Base-by-base conservation (phyloP, 2,113 vertebrate species). In the Hemicordylus capensis region DNA sequence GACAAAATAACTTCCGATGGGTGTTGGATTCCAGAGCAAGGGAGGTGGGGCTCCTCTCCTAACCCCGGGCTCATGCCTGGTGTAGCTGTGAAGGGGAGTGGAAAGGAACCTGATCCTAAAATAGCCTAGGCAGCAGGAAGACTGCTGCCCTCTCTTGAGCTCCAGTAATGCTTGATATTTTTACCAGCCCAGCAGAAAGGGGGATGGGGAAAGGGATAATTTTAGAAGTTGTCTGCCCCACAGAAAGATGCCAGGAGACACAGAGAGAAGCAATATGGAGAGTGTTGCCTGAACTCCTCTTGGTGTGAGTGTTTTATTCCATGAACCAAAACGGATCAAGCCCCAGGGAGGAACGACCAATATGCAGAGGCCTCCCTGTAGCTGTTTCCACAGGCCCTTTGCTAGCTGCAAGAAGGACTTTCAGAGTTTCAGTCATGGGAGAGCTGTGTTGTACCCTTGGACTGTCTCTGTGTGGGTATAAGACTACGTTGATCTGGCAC, bases 41-140 rank as follows among this genome's bases (percentile, higher is more conserved):
- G 11, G 44, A 8, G 28, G 46, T 17, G 31, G 39, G n/a, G 51
- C 19, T 78, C 64, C 4, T 79, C 66, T 63, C 37, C 19, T 81
- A 78, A 80, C 56, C 58, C 82, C 59, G 48, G 39, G 59, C 10
- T 44, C 69, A 46, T 0, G 19, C n/a, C 37, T 6, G 70, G 58
- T 58, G 54, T 28, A 51, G 77, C 70, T 61, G 42, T 2, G 0
- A n/a, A n/a, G 87, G 86, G 70, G 1, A 0, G 79, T 89, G 78
- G 89, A 92, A 94, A 73, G 88, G 89, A 88, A 93, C 88, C 89
- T 12, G 90, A 77, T 92, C 93, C 90, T 14, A 86, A 90, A 94
- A 95, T 95, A 95, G 85, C 90, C 0, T n/a, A 0, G 48, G 82
- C 78, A 91, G 89, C 87, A 76, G 83, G 75, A 86, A 87, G 89